A percentile compares a stretch with the other conserved stretches of the same genome.
phyloP scores from a whole-genome alignment of 2,113 vertebrate genomes.

The Sturnus vulgaris region DNA sequence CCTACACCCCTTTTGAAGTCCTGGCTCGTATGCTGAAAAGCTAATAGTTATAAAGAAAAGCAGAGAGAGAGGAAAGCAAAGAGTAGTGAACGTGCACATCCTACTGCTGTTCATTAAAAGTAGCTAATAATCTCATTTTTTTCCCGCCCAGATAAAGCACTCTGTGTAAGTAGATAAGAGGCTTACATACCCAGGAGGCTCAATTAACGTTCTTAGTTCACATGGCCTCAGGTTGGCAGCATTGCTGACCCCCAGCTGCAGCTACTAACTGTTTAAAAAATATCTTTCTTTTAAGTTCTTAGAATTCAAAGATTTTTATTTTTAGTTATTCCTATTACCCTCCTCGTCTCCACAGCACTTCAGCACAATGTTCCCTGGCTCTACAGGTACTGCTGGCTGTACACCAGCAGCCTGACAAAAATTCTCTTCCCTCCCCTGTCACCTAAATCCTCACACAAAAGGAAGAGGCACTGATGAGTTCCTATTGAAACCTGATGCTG shows the following conservation, averaged over 20 bases:
- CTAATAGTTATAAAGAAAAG: neutral
- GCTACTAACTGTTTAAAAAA: constrained; percentile 12
- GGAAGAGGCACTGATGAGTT: neutral
- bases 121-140: constrained; percentile 22
- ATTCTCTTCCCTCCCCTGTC: neutral
- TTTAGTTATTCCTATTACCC: neutral
- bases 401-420: neutral
- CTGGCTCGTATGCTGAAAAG: neutral
- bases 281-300: neutral
- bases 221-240: neutral
- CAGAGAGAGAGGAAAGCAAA: neutral
- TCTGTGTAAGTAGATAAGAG: constrained; percentile 55
- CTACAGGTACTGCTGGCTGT: neutral
- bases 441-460: neutral
- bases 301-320: constrained; percentile 1
- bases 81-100: neutral
- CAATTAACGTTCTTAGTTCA: constrained; percentile 53
- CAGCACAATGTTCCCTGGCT: neutral
- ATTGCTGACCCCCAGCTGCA: constrained; percentile 22
- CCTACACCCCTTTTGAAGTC: neutral
- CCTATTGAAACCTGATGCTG: neutral
- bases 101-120: constrained; percentile 51
- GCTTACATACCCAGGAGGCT: constrained; percentile 56
- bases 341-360: neutral
- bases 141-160: neutral